These are phyloP conservation scores for Microcaecilia unicolor DNA, from an alignment of 2,797 vertebrate genomes.

Conservation along the genomic window DNA sequence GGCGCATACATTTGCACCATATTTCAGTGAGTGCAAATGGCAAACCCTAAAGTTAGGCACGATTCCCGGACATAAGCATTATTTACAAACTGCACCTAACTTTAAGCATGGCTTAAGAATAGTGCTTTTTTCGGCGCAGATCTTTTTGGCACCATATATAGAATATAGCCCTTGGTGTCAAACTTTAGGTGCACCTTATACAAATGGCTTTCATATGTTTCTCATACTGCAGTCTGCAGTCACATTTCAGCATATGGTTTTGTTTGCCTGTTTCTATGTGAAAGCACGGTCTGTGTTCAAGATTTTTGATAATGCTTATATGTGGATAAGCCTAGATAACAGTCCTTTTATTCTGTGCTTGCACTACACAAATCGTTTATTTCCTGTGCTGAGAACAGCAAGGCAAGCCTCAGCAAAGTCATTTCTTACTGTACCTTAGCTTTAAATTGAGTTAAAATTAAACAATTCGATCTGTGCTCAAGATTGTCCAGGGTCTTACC, in stretches of 20 bases:
- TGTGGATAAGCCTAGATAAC: neutral
- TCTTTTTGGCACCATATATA: too few species aligned
- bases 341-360: neutral
- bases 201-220: constrained; percentile 23
- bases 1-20: too few species aligned
- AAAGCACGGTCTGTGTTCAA: constrained; percentile 1
- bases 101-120: too few species aligned
- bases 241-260: constrained; percentile 12
- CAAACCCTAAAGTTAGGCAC: too few species aligned
- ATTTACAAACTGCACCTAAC: too few species aligned
- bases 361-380: neutral
- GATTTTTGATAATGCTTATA: neutral
- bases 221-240: constrained; percentile 4
- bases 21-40: too few species aligned
- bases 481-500: neutral
- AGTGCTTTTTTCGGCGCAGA: too few species aligned
- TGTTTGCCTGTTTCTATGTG: constrained; percentile 15
- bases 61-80: too few species aligned
- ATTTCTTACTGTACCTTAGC: neutral
- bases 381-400: neutral
- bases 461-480: neutral
- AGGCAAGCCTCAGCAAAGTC: too few species aligned
- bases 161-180: too few species aligned
- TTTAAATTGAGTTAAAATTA: neutral
- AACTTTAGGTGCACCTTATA: too few species aligned